A percentile compares a stretch with the other conserved stretches of the same genome.
Conservation (phyloP, 2,797 vertebrate species). For the Molossus molossus region DNA sequence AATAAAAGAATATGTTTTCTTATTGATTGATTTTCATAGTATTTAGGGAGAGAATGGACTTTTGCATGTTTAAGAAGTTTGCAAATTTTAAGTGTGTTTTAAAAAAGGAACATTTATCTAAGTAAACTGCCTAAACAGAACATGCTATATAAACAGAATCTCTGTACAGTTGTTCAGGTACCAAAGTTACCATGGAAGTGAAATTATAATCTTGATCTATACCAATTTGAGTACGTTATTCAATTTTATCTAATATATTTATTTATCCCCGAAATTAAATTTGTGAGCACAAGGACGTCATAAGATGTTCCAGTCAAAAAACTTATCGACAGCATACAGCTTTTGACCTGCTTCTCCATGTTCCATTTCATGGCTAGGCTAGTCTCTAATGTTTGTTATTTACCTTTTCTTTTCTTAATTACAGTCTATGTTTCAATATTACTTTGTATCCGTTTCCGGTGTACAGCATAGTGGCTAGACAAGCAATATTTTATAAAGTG, state of each 20-base stretch:
- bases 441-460: not conserved
- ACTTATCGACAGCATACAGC: not conserved
- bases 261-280: not conserved
- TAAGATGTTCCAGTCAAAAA: not conserved
- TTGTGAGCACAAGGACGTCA: not conserved
- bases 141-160: not conserved
- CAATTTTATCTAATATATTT: not conserved
- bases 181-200: not conserved
- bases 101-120: not conserved
- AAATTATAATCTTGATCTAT: slow-evolving; percentile 10
- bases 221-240: not conserved
- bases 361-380: not conserved
- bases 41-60: not conserved
- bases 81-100: not conserved
- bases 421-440: not conserved
- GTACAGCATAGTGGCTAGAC: not conserved
- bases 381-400: not conserved
- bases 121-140: not conserved
- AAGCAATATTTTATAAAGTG: not conserved
- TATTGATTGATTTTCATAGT: not conserved
- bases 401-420: not conserved
- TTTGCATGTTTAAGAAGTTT: not conserved
- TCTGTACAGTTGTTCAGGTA: not conserved
- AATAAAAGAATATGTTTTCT: slow-evolving; percentile 7
- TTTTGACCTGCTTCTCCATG: not conserved